A percentile compares a stretch with the other conserved stretches of the same genome.
These are phyloP conservation scores for Eulemur rufifrons DNA, from an alignment of 2,113 vertebrate genomes.

Conservation along the genomic window DNA sequence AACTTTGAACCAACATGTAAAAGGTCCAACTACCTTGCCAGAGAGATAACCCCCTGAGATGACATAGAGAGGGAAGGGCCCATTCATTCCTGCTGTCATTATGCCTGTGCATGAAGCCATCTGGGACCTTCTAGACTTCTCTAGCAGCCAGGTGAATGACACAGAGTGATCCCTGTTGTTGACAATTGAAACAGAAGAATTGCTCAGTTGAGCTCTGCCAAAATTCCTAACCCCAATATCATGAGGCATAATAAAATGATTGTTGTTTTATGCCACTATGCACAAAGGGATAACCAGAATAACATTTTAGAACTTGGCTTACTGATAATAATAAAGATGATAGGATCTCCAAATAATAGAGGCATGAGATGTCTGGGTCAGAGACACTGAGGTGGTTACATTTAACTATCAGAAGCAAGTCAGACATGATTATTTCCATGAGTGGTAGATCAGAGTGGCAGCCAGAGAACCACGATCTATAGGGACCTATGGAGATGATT, in stretches of 20 bases:
- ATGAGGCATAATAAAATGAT: background rate
- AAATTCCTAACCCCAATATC: background rate
- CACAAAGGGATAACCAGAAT: background rate
- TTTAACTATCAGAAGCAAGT: background rate
- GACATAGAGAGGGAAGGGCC: background rate
- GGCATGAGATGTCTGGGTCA: background rate
- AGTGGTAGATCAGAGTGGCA: background rate
- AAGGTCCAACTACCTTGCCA: background rate
- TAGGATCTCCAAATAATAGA: background rate
- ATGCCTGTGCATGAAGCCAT: background rate
- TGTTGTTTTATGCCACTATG: background rate
- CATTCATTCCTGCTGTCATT: background rate
- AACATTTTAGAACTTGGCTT: background rate
- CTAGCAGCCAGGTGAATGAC: background rate
- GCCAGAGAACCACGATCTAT: background rate
- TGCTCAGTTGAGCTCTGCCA: background rate
- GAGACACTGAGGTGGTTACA: background rate
- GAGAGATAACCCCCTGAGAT: background rate
- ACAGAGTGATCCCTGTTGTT: background rate
- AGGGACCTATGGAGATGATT: background rate
- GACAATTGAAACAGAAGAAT: background rate
- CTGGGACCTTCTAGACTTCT: background rate
- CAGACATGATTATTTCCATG: background rate
- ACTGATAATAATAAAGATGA: background rate
- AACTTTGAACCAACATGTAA: background rate